phyloP scores from a whole-genome alignment of 1,140 invertebrate genomes.

The Orussus abietinus region DNA sequence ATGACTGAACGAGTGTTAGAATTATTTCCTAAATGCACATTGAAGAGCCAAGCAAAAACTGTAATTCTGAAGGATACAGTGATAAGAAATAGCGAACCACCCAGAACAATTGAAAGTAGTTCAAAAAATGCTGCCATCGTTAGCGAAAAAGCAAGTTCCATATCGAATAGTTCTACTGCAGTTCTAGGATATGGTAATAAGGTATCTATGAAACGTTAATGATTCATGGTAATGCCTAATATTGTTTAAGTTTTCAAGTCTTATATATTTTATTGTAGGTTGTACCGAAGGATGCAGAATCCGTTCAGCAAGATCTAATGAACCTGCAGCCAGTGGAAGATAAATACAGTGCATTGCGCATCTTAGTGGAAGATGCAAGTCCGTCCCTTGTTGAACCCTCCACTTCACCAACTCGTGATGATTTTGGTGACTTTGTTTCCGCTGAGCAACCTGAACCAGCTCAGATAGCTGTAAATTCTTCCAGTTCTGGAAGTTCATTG shows the following conservation, averaged over 20 bases:
- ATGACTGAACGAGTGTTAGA: constrained; percentile 33
- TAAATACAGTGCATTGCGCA: constrained; percentile 53
- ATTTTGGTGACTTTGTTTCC: constrained; percentile 60
- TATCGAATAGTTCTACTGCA: too few species aligned
- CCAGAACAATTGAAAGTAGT: constrained; percentile 21
- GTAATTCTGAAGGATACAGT: constrained; percentile 51
- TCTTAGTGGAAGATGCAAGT: constrained; percentile 38
- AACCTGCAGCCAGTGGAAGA: constrained; percentile 47
- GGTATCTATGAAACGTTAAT: too few species aligned
- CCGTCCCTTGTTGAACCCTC: background rate
- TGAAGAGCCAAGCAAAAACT: constrained; percentile 47
- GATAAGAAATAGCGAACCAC: constrained; percentile 40
- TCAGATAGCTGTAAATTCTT: constrained; percentile 17
- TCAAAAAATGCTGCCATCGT: constrained; percentile 13
- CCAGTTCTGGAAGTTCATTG: constrained; percentile 26
- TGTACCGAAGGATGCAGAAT: constrained; percentile 20
- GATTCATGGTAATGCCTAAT: too few species aligned
- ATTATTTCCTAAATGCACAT: constrained; percentile 48
- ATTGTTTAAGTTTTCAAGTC: constrained; percentile 16
- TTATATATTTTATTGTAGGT: constrained; percentile 14
- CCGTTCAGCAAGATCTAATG: constrained; percentile 42
- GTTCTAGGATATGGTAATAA: too few species aligned
- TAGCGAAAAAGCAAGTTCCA: too few species aligned
- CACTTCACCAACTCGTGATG: constrained; percentile 40
- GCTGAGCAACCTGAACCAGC: constrained; percentile 35